Conservation (phyloP, 2,797 vertebrate genomes). For the Jordanella pulchra region DNA sequence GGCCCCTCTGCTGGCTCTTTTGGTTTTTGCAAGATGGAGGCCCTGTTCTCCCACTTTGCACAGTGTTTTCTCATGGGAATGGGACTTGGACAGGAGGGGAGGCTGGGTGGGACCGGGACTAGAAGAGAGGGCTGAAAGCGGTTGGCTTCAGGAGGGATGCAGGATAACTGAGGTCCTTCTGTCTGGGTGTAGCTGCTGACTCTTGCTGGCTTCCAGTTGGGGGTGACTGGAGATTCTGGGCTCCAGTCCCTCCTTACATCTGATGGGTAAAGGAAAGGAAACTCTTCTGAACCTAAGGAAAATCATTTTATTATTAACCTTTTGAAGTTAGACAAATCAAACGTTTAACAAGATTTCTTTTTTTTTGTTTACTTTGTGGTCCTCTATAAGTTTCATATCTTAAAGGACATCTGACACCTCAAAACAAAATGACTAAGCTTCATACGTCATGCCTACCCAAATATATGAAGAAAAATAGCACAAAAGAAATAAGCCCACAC, state of each 20-base stretch:
- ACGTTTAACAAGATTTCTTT: background rate
- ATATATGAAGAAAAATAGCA: constrained; percentile 2
- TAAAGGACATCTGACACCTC: constrained; percentile 3
- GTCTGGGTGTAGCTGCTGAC: constrained; percentile 91
- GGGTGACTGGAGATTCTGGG: constrained; percentile 84
- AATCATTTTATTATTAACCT: background rate
- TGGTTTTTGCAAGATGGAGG: constrained; percentile 78
- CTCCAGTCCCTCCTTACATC: constrained; percentile 83
- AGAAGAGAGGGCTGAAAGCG: constrained; percentile 59
- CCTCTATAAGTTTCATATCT: background rate
- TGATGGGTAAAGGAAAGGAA: constrained; percentile 81
- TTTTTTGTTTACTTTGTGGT: background rate
- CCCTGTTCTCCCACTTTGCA: constrained; percentile 94
- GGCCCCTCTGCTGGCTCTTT: constrained; percentile 76
- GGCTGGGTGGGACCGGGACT: constrained; percentile 52
- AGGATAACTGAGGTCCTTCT: constrained; percentile 65
- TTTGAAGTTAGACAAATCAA: constrained; percentile 1
- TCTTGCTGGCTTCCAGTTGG: constrained; percentile 62
- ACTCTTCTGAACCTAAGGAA: constrained; percentile 83
- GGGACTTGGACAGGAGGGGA: constrained; percentile 86
- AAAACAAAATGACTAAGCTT: constrained; percentile 22
- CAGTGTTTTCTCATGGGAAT: constrained; percentile 85
- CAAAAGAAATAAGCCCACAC: constrained; percentile 1
- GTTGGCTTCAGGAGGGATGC: constrained; percentile 30
- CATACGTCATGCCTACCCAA: background rate